These are phyloP conservation scores for Lysandra bellargus DNA, from an alignment of 2,888 invertebrate genomes.

Conservation along the genomic window DNA sequence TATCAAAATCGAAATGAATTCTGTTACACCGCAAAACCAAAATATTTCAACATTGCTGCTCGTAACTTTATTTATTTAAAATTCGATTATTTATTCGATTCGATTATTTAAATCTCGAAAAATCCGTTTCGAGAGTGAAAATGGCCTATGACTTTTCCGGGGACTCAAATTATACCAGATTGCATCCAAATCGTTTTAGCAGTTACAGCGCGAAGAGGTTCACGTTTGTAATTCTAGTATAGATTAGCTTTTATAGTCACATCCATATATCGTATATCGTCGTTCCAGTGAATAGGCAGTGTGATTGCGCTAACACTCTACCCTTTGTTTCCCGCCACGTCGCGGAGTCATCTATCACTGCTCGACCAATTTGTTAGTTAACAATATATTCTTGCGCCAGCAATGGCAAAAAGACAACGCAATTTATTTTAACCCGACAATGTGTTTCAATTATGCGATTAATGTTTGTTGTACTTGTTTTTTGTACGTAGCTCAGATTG, in stretches of 20 bases:
- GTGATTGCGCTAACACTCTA: slow-evolving; percentile 73
- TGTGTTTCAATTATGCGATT: slow-evolving; percentile 29
- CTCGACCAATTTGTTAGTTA: slow-evolving; percentile 68
- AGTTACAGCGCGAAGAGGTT: no score
- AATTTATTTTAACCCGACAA: slow-evolving; percentile 41
- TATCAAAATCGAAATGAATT: no score
- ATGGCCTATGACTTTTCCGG: no score
- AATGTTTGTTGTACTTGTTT: neutral
- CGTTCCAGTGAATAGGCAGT: slow-evolving; percentile 65
- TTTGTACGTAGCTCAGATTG: neutral
- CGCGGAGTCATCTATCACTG: slow-evolving; percentile 68
- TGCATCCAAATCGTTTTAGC: no score
- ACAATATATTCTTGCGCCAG: slow-evolving; percentile 56
- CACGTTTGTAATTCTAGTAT: no score
- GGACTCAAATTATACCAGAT: no score
- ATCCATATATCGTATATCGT: slow-evolving; percentile 49
- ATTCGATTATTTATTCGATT: no score
- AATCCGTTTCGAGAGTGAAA: no score
- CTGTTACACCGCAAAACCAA: no score
- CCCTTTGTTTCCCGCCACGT: slow-evolving; percentile 70
- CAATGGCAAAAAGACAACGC: slow-evolving; percentile 47
- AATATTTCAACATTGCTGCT: no score
- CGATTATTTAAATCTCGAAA: no score
- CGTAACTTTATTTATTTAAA: no score
- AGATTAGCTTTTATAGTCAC: slow-evolving; percentile 28